Base-by-base conservation (phyloP, 1,140 invertebrate genomes). In the Battus philenor region DNA sequence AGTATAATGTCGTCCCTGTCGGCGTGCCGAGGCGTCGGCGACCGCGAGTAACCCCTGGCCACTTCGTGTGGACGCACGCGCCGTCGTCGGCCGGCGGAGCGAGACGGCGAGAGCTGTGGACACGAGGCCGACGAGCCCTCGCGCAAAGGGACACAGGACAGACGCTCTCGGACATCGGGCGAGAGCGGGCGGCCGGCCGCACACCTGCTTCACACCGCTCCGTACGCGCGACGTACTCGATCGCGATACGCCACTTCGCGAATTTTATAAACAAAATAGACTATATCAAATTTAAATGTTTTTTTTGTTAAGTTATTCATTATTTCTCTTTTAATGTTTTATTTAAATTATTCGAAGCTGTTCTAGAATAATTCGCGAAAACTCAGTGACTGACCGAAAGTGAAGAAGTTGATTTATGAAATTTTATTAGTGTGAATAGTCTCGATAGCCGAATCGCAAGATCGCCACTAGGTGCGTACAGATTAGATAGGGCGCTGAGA, bases 121-220 rank as follows among this genome's bases (percentile, higher is more conserved):
- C 74, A 78, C 60, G 75, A 75, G 72, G 73, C 71, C 69, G 69
- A 60, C 68, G 72, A 79, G 80, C 77, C 77, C 76, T 81, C 72
- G 80, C 72, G 74, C 65, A 56, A 84, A 84, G 80, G 80, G 80
- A 81, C 77, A 83, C 68, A 75, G 83, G 82, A 84, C 83, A 87
- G 83, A 86, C 86, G 83, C 74, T 78, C 78, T 83, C 79, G 82
- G 81, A 86, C 86, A 86, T 64, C 84, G 81, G 86, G 71, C 86
- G 79, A 77, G 83, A 80, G 79, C 77, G 81, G 82, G 80, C 77
- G 78, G 66, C 68, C 68, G 76, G 73, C 70, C 73, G 69, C 50
- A 67, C 75, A 83, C 80, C 76, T 84, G 80, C 67, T 66, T 65
- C 65, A 60, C 58, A 68, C 66, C 58, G 60, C 58, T 69, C 65